Evolutionary conservation across 2,113 vertebrate species (phyloP), one percentile per base, ranked within the genome.

Genomic region (Phoenicopterus ruber): DNA sequence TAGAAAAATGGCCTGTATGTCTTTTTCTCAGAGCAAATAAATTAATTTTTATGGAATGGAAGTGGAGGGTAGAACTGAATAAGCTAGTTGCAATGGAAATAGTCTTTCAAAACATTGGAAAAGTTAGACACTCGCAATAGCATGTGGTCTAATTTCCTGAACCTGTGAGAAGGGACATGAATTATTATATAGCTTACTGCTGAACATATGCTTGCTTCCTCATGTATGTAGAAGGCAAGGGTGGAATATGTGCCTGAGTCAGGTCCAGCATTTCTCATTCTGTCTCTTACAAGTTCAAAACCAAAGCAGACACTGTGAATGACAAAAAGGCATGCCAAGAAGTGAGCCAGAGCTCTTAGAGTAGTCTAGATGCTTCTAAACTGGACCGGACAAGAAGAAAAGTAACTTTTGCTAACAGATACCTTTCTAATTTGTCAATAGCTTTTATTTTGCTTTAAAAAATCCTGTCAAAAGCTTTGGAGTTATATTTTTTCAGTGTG

Each of bases 111-210:
- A 97, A 89, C 95, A 96, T 0, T 93, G 94, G 93, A 96, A 97
- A 97, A 97, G 65, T 93, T 87, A 95, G 80, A 70, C 72, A 88
- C 72, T 93, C 13, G 58, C 77, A 90, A 95, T 93, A 95, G 77
- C 81, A 91, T 94, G 93, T 93, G 86, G 71, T 92, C 96, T 96
- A 97, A 96, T 97, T 97, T 97, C 95, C 92, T 80, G 91, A 94
- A 92, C 62, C 80, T 96, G 57, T 89, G 94, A 96, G 80, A 95
- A 96, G 91, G 67, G 57, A 65, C 79, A 77, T 92, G 95, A 97
- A 78, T 93, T 88, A 95, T 91, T 93, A 71, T 83, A 50, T 18
- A 71, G 82, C 59, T 95, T 65, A 61, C 57, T 92, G 61, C 83
- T 76, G 86, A 96, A 84, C 65, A 42, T 72, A 61, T 32, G 58